Evolutionary conservation across 2,888 invertebrate species (phyloP), one percentile per base, ranked within the genome.

Genomic region (Microctonus aethiopoides): DNA sequence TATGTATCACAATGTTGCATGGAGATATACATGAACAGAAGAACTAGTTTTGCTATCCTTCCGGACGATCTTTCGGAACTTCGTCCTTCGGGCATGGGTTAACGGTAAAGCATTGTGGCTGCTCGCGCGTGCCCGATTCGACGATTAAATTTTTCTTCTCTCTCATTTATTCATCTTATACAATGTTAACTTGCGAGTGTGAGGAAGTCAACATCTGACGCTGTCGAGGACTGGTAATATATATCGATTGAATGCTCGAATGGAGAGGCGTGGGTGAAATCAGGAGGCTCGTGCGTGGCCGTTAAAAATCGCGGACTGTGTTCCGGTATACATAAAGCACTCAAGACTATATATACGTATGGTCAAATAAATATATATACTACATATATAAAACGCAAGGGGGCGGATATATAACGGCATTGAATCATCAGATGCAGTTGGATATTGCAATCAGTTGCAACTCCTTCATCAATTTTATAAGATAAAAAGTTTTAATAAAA

Each of bases 1-100:
- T 16, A 46, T 46, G 9, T 46, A 46, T 46, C 39, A 39, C 39
- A 39, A 46, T 46, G 16, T 46, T 46, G 46, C 4, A 61, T 60
- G 29, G 3, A 29, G 29, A 60, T 71, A 60, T 71, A 51, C 34
- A 52, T 64, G 9, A 11, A 36, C 66, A 67, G 71, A 68, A 74
- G 70, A 80, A 79, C 79, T 80, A 79, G 79, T 79, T 80, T 76
- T 75, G 68, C 75, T 80, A 80, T 80, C 78, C 80, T 70, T 51
- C 70, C 67, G 46, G 76, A 75, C 74, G 72, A 80, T 80, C 79
- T 77, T 75, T 72, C 72, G 73, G 75, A 67, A 46, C 63, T 61
- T 34, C 66, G 71, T 68, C 68, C 65, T 61, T 62, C 56, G 70
- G 16, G 62, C 66, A 16, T 9, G 34, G 36, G 32, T 54, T 72